These are phyloP conservation scores for Tauraco erythrolophus DNA, from an alignment of 2,113 vertebrate species.

Conservation along the genomic window DNA sequence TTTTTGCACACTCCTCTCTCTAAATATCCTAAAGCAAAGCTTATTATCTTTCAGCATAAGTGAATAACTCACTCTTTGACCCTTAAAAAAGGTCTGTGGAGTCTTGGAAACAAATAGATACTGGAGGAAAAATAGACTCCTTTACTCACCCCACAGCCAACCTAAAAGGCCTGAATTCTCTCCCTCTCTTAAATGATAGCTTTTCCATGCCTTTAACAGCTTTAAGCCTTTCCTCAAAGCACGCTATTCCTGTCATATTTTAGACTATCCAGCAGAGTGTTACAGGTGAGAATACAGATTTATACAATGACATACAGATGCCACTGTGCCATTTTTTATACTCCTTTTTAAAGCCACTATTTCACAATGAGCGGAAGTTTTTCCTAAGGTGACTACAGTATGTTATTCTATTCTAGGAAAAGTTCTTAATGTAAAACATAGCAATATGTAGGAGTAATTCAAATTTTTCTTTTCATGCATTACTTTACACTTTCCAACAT, in stretches of 20 bases:
- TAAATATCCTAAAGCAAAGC: neutral
- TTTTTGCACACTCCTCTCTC: neutral
- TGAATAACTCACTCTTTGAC: neutral
- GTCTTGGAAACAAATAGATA: neutral
- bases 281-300: neutral
- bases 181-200: neutral
- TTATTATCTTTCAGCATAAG: neutral
- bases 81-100: neutral
- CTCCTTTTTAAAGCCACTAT: neutral
- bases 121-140: neutral
- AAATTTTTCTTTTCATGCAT: neutral
- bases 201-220: neutral
- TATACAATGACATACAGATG: neutral
- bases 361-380: conserved; percentile 22
- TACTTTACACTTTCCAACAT: conserved; percentile 40
- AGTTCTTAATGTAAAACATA: conserved; percentile 49
- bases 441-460: conserved; percentile 34
- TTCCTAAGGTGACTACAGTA: conserved; percentile 36
- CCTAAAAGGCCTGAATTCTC: neutral
- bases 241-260: neutral
- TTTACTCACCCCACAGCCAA: neutral
- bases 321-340: neutral
- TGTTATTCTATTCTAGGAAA: conserved; percentile 8
- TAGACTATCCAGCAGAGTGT: neutral
- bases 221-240: neutral